These are phyloP conservation scores for Pseudochirops corinnae DNA, from an alignment of 2,797 vertebrate species.

Conservation along the genomic window DNA sequence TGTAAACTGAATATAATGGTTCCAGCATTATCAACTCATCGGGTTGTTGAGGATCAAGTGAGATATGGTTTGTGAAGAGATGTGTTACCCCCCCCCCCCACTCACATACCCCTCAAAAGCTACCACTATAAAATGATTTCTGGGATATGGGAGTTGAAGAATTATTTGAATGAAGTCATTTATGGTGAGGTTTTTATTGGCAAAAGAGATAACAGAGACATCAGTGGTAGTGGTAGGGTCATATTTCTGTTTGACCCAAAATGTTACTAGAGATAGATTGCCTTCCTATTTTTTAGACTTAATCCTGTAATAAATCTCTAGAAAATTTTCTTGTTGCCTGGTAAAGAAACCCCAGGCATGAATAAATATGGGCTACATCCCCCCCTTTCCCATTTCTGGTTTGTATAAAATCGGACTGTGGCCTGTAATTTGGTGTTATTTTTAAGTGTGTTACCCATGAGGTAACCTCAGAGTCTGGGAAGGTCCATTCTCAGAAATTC, in stretches of 20 bases:
- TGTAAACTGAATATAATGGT: not conserved
- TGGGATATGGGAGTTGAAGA: not conserved
- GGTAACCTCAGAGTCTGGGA: not conserved
- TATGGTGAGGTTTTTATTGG: not conserved
- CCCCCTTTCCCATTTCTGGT: not conserved
- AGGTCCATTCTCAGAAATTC: not conserved
- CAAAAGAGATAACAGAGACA: constrained; percentile 15
- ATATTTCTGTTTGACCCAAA: constrained; percentile 16
- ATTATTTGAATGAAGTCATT: not conserved
- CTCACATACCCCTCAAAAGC: not conserved
- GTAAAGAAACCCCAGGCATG: constrained; percentile 23
- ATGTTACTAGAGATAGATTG: constrained; percentile 17
- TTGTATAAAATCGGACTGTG: not conserved
- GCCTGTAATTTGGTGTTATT: not conserved
- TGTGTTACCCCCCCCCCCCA: not conserved
- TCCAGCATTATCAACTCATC: not conserved
- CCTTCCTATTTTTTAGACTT: constrained; percentile 8
- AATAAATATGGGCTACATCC: not conserved
- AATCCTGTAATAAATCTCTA: constrained; percentile 45
- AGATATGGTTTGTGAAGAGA: not conserved
- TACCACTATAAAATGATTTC: constrained; percentile 16
- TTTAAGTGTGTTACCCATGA: not conserved
- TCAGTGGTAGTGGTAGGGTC: not conserved
- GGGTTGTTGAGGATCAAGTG: not conserved
- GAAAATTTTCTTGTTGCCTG: constrained; percentile 5